A percentile compares a stretch with the other conserved stretches of the same genome.
phyloP scores from a whole-genome alignment of 2,888 invertebrate genomes.

The Melieria crassipennis region DNA sequence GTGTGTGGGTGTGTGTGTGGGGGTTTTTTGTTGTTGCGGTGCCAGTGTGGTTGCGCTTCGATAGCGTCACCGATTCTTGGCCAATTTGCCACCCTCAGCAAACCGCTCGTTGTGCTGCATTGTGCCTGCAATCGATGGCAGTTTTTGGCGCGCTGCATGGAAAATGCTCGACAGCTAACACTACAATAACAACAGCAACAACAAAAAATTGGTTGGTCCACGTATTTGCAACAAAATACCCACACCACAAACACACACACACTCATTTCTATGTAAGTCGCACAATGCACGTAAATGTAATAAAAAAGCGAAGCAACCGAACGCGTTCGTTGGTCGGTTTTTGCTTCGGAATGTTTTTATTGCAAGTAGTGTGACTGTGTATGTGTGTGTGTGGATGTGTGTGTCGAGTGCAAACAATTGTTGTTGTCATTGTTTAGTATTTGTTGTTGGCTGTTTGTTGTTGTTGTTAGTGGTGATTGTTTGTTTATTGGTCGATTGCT shows the following conservation, averaged over 20 bases:
- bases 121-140: neutral
- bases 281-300: conserved; percentile 62
- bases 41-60: conserved; percentile 24
- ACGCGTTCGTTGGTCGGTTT: conserved; percentile 43
- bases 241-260: too few relatives aligned
- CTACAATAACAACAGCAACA: neutral
- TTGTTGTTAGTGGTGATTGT: conserved; percentile 45
- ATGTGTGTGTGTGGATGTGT: neutral
- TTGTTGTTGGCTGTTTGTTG: conserved; percentile 15
- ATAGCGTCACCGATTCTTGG: conserved; percentile 4
- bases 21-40: conserved; percentile 14
- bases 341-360: neutral
- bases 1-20: conserved; percentile 4
- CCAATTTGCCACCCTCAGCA: too few relatives aligned
- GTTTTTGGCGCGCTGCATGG: neutral
- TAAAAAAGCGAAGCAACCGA: conserved; percentile 43
- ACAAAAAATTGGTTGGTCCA: neutral
- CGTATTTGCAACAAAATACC: too few relatives aligned
- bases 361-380: neutral
- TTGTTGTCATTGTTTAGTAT: conserved; percentile 18
- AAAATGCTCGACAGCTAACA: neutral
- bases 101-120: neutral
- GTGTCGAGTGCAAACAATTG: neutral
- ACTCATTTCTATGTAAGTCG: conserved; percentile 43
- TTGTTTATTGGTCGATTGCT: conserved; percentile 58